A percentile compares a stretch with the other conserved stretches of the same genome.
Evolutionary conservation across 2,113 vertebrate species (phyloP).

Genomic region (Uria lomvia): DNA sequence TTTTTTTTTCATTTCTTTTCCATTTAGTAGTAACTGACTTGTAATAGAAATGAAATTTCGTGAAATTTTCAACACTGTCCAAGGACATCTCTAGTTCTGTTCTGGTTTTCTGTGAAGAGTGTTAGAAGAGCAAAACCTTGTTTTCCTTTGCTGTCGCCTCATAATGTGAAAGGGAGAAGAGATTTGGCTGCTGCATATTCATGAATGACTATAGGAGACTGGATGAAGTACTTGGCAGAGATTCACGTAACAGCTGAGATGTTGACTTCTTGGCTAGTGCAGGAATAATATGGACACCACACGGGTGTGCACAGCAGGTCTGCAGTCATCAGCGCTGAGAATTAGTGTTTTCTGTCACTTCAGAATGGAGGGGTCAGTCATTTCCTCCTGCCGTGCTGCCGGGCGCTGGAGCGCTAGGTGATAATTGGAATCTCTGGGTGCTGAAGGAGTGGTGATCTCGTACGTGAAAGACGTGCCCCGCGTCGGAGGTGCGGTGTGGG

Average conservation of each 20-base stretch:
- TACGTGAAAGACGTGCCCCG: not conserved
- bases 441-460: not conserved
- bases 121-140: not conserved
- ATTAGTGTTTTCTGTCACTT: not conserved
- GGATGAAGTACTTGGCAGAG: slow-evolving; percentile 12
- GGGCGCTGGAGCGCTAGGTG: not conserved
- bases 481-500: not conserved
- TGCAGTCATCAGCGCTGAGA: not conserved
- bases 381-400: not conserved
- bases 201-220: not conserved
- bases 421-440: not conserved
- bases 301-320: not conserved
- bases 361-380: not conserved
- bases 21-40: not conserved
- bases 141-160: not conserved
- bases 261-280: slow-evolving; percentile 23
- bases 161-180: slow-evolving; percentile 14
- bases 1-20: not conserved
- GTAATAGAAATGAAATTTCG: not conserved
- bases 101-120: not conserved
- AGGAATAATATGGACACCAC: not conserved
- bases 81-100: not conserved
- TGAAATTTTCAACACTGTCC: not conserved
- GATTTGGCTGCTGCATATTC: slow-evolving; percentile 33
- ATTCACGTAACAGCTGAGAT: slow-evolving; percentile 21